Base-by-base conservation (phyloP, 2,113 vertebrate genomes). In the Cranoglanis bouderius region DNA sequence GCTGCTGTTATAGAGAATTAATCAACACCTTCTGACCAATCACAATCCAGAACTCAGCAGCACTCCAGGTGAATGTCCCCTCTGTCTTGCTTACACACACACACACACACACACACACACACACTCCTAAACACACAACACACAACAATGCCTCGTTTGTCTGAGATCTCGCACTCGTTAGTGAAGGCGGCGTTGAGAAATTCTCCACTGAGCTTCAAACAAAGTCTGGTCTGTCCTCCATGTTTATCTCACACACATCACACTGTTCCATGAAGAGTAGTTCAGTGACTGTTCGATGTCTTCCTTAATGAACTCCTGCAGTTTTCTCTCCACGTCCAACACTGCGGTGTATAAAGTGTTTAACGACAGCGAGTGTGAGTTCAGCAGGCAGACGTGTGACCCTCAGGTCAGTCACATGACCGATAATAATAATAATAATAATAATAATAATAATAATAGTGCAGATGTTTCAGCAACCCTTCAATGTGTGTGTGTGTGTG, bases 291-390 rank as follows among this genome's bases (percentile, higher is more conserved):
- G 32, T 49, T 24, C 18, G 24, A 32, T 5, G 26, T 85, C 26
- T 80, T 95, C 96, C 97, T 97, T 95, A 93, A 94, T 92, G 0
- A 0, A 2, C 21, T 5, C 0, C 51, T 0, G 0, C 93, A 99
- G 98, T 6, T 99, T 98, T 95, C 94, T 99, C 82, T 97, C 98
- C 67, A 99, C 98, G 1, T 99, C 98, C 18, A 98, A 96, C 0
- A 95, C 96, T 88, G 96, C 98, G 0, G 51, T 99, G 26, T 99
- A 98, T 89, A 99, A 99, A 92, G 96, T 99, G 85, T 97, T 97
- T 86, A 96, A 96, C 13, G 95, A 93, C 9, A 83, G 90, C 0
- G 6, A 91, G 0, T 98, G 97, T 53, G 82, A 91, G 0, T 95
- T 92, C 55, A 85, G 93, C 0, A 93, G 96, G 72, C 92, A 95